Percentiles rank a stretch among this genome's conserved stretches.
Conservation (phyloP, 2,888 invertebrate genomes). For the Parasteatoda lunata region DNA sequence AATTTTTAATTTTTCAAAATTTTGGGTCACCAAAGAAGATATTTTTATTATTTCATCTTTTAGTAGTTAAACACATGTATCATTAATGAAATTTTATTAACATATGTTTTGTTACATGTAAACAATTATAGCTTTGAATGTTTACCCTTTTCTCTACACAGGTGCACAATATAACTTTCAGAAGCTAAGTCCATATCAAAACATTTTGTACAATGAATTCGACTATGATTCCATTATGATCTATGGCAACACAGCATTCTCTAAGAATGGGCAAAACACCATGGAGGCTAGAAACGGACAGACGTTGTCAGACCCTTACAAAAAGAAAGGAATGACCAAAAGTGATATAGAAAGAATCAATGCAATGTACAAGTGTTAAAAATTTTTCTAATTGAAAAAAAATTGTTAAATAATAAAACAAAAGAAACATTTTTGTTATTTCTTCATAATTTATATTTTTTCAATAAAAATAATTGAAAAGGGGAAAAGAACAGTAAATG, state of each 20-base stretch:
- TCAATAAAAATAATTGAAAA: too few species aligned
- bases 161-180: conserved; percentile 31
- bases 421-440: too few species aligned
- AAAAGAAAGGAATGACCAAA: conserved; percentile 26
- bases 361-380: conserved; percentile 47
- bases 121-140: neutral
- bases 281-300: conserved; percentile 46
- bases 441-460: too few species aligned
- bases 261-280: conserved; percentile 27
- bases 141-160: neutral
- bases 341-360: conserved; percentile 38
- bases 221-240: conserved; percentile 53
- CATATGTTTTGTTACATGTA: neutral
- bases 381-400: neutral
- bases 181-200: conserved; percentile 26
- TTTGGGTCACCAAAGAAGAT: too few species aligned
- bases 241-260: conserved; percentile 45
- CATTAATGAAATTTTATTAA: neutral
- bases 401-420: too few species aligned
- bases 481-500: too few species aligned
- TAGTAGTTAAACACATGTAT: too few species aligned
- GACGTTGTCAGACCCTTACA: conserved; percentile 14
- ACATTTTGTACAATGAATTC: conserved; percentile 31
- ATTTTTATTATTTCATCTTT: too few species aligned
- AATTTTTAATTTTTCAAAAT: too few species aligned